These are phyloP conservation scores for Alethe diademata DNA, from an alignment of 2,113 vertebrate genomes.

Conservation along the genomic window DNA sequence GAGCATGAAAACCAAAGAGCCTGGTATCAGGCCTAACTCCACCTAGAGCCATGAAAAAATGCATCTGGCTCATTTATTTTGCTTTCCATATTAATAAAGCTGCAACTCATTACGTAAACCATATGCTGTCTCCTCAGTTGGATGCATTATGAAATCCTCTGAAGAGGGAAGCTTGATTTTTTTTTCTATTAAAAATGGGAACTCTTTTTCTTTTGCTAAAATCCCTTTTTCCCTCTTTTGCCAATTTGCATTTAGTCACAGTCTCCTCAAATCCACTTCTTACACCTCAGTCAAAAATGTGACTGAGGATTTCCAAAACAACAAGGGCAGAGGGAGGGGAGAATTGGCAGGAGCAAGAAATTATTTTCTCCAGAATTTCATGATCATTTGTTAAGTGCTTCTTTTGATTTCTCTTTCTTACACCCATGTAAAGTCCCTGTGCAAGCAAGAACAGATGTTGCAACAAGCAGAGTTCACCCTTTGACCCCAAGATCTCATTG, in stretches of 20 bases:
- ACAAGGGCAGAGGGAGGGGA: background rate
- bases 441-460: conserved; percentile 76
- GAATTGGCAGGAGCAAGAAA: conserved; percentile 21
- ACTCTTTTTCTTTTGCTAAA: background rate
- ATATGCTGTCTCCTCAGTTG: background rate
- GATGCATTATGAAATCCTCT: background rate
- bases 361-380: conserved; percentile 32
- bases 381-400: conserved; percentile 28
- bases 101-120: background rate
- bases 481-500: conserved; percentile 1
- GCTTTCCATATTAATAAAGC: conserved; percentile 17
- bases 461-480: conserved; percentile 48
- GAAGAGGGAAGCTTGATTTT: background rate
- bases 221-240: background rate
- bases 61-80: background rate
- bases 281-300: conserved; percentile 18
- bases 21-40: background rate
- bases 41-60: background rate
- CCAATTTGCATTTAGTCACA: background rate
- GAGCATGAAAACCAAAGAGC: background rate
- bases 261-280: conserved; percentile 20
- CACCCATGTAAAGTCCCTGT: conserved; percentile 34
- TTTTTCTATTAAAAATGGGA: background rate
- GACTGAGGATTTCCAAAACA: conserved; percentile 1
- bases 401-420: conserved; percentile 62